Base-by-base conservation (phyloP, 37 sponge, comb jelly and placozoan genomes). In the Theonella swinhoei region DNA sequence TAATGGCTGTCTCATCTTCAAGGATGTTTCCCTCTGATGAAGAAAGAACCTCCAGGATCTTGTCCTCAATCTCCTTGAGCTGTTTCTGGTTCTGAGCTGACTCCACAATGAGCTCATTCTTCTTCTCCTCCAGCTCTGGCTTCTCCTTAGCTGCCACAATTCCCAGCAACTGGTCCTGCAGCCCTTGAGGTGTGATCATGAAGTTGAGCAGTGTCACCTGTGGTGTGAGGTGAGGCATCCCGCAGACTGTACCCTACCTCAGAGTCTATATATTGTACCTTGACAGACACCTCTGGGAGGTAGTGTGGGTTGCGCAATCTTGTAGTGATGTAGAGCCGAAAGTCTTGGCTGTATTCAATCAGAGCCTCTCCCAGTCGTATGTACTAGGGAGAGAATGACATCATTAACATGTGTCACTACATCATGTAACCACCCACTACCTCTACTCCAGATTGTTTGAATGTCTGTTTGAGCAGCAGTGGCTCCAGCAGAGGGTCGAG, bases 111-210 rank as follows among this genome's bases (percentile, higher is more conserved):
- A 98, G 89, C 87, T 98, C 80, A 77, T 98, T 98, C 87, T 96
- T 95, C 89, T 96, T 96, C 74, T 94, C 96, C 76, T 98, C 99
- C 74, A 98, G 83, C 76, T 98, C 95, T 19, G 99, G 99, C 72
- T 94, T 94, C 90, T 98, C 99, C 70, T 94, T 94, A 30, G 99
- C 99, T n/a, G 92, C 99, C 70, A 98, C 94, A 41, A 96, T 98
- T 7, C 96, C 96, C 74, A 98, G 81, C 65, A 98, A 81, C 91
- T 98, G 99, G 80, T 98, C 99, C 80, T 98, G 86, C 73, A 98
- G 90, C n/a, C 99, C 99, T 23, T 92, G 86, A 29, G 99, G 99
- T 14, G 99, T 98, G 84, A 98, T 98, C 99, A 98, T 98, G 84
- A 98, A 98, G 82, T 98, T 98, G 38, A 98, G 89, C 73, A 98